Base-by-base conservation (phyloP, 2,888 invertebrate species). In the Tachina fera region DNA sequence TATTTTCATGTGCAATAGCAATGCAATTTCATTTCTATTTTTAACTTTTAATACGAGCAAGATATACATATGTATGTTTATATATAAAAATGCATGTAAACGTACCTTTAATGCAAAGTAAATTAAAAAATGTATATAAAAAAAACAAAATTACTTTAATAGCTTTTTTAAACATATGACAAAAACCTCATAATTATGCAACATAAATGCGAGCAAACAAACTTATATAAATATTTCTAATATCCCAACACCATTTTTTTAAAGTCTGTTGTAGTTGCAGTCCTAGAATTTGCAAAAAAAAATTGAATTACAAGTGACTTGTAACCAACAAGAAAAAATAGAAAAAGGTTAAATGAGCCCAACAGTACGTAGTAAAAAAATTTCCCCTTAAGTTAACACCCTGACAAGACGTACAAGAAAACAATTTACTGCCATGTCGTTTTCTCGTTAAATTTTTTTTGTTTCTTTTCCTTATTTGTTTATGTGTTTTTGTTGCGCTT, bases 401-500 rank as follows among this genome's bases (percentile, higher is more conserved):
- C 31, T 31, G 8, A 19, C 19, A n/a, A n/a, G 31, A 47, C 1
- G 68, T n/a, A 11, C 10, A 68, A 58, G 49, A 70, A 77, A 81
- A 80, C 72, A 86, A 71, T 79, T 84, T 79, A 53, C 70, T 49
- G 63, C 49, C 75, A 56, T 65, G 75, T 58, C 61, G 16, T 80
- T 83, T 78, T 22, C 74, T 45, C 53, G 45, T 74, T 68, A 61
- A 60, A 31, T 49, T 68, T 41, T 70, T 71, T 39, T 49, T 51
- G 31, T 43, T 41, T 63, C 22, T 45, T 60, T 43, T 22, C 5
- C 41, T 78, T 45, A 19, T 71, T 49, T 16, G 14, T 74, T 63
- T 41, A 22, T 39, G 65, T 63, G 45, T 74, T 51, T 65, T 65
- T 60, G 80, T 47, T 43, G 71, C 53, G 71, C 47, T 70, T 72